These are phyloP conservation scores for Mesocentrotus franciscanus DNA, from an alignment of 53 echinoderm and acorn worm genomes.

Conservation along the genomic window DNA sequence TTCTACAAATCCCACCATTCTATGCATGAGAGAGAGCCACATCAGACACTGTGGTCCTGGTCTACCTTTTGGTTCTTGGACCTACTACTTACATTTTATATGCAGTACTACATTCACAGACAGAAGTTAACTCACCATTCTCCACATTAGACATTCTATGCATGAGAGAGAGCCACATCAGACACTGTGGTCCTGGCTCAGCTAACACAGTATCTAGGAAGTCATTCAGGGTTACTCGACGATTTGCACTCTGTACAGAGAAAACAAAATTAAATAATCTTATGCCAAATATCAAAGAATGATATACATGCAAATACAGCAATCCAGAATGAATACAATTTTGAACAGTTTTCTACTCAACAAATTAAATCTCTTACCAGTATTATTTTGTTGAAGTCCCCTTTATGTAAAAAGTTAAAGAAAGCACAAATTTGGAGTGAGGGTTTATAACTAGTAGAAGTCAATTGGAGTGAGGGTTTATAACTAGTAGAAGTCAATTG, in stretches of 20 bases:
- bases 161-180: conserved; percentile 97
- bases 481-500: too few species aligned
- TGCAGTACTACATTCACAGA: too few species aligned
- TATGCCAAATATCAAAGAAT: not conserved
- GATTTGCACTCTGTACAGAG: conserved; percentile 80
- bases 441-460: too few species aligned
- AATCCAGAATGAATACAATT: not conserved
- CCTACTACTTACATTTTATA: too few species aligned
- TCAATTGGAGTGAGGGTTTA: too few species aligned
- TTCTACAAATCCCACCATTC: too few species aligned
- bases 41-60: conserved; percentile 89
- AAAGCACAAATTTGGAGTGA: too few species aligned
- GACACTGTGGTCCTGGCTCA: conserved; percentile 88
- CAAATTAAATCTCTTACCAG: not conserved
- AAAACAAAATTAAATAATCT: not conserved
- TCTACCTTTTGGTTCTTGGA: too few species aligned
- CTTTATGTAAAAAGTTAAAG: not conserved
- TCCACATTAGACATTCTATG: conserved; percentile 97
- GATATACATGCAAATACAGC: not conserved
- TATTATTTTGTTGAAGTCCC: not conserved
- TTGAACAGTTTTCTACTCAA: not conserved
- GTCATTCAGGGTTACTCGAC: conserved; percentile 90
- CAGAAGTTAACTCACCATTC: conserved; percentile 77
- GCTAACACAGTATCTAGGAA: conserved; percentile 91
- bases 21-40: conserved; percentile 97